These are phyloP conservation scores for Anguilla megastoma DNA, from an alignment of 2,797 vertebrate genomes.

Conservation along the genomic window DNA sequence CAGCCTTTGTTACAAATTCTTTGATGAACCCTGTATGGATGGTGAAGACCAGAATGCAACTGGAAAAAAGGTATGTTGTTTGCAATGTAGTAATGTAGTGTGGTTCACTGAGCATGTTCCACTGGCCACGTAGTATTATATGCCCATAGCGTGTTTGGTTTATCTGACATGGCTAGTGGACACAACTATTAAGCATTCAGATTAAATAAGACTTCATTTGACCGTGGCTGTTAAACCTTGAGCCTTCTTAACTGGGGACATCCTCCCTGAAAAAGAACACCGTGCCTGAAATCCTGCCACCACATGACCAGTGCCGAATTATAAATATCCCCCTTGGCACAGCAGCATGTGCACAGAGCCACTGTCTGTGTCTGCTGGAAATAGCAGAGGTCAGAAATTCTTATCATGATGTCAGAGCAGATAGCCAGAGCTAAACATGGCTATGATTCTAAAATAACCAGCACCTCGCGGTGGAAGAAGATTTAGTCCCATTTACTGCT, in stretches of 20 bases:
- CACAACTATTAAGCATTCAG: not conserved
- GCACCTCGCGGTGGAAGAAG: not conserved
- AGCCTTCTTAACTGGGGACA: not conserved
- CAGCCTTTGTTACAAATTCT: slow-evolving; percentile 95
- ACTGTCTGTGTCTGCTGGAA: not conserved
- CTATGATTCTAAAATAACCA: slow-evolving; percentile 9
- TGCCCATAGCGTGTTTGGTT: not conserved
- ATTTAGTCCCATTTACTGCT: not conserved
- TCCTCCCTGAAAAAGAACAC: not conserved
- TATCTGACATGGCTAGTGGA: not conserved
- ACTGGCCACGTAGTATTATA: not conserved
- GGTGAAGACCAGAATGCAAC: slow-evolving; percentile 99
- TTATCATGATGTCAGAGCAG: not conserved
- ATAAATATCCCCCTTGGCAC: slow-evolving; percentile 72
- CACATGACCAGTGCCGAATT: slow-evolving; percentile 63
- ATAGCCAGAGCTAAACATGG: not conserved
- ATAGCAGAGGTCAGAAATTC: slow-evolving; percentile 9
- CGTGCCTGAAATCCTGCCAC: slow-evolving; percentile 39
- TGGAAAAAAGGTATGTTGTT: slow-evolving; percentile 87
- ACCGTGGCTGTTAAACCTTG: not conserved
- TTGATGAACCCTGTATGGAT: slow-evolving; percentile 99
- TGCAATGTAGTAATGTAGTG: not conserved
- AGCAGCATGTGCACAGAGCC: slow-evolving; percentile 11
- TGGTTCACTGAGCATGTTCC: not conserved
- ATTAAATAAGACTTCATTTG: not conserved